phyloP scores from a whole-genome alignment of 1,140 invertebrate species.

The Drosophila suzukii region DNA sequence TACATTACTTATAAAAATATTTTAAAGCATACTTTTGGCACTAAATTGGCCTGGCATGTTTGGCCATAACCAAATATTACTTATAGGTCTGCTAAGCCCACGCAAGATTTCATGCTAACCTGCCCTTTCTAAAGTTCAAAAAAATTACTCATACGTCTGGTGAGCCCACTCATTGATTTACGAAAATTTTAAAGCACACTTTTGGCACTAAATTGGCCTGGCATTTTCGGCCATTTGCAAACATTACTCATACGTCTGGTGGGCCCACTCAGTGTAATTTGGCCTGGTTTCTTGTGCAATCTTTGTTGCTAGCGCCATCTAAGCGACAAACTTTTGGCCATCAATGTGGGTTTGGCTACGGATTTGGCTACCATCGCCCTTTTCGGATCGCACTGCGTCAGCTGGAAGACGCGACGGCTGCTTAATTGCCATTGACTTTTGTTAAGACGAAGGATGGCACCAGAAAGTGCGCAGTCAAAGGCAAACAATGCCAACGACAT shows the following conservation, averaged over 20 bases:
- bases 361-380: constrained; percentile 19
- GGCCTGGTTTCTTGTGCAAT: constrained; percentile 33
- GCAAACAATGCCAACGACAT: constrained; percentile 70
- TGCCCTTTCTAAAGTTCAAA: neutral
- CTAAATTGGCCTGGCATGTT: neutral
- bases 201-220: neutral
- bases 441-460: constrained; percentile 62
- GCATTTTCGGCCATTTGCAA: neutral
- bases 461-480: constrained; percentile 68
- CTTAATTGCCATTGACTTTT: constrained; percentile 77
- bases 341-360: constrained; percentile 43
- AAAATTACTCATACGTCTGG: neutral
- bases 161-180: neutral
- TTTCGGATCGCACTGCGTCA: constrained; percentile 53
- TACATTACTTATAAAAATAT: neutral
- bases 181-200: neutral
- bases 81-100: constrained; percentile 22
- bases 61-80: neutral
- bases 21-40: neutral
- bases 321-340: constrained; percentile 48
- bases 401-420: constrained; percentile 46
- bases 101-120: neutral
- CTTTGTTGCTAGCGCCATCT: constrained; percentile 19
- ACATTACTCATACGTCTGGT: constrained; percentile 21
- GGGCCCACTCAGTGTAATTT: constrained; percentile 38